phyloP scores from a whole-genome alignment of 2,797 vertebrate species.

The Enteromius treurensis region DNA sequence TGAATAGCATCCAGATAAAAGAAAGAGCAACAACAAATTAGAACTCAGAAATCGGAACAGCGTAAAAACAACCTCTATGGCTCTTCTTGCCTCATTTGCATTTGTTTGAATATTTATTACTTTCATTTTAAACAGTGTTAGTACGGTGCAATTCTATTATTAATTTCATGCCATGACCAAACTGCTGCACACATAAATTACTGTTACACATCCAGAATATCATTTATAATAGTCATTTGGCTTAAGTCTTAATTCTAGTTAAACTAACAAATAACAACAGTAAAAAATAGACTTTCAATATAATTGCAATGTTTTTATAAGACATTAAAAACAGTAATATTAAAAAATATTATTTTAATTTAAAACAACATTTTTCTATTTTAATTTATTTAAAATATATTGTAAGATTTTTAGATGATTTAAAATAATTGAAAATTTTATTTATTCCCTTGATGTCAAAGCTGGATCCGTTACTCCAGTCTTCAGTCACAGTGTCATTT shows the following conservation, averaged over 20 bases:
- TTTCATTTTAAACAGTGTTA: background rate
- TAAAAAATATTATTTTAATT: background rate
- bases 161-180: background rate
- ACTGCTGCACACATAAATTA: background rate
- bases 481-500: too few species aligned
- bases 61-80: constrained; percentile 8
- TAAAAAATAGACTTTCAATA: background rate
- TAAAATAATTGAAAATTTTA: background rate
- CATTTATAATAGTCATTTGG: background rate
- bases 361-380: background rate
- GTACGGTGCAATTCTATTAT: background rate
- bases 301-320: background rate
- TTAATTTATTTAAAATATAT: background rate
- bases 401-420: background rate
- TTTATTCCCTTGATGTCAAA: background rate
- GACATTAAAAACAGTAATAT: background rate
- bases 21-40: constrained; percentile 36
- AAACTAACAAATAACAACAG: background rate
- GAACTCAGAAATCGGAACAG: background rate
- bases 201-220: background rate
- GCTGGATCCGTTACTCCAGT: background rate
- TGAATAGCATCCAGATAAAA: constrained; percentile 54
- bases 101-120: background rate
- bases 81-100: constrained; percentile 5
- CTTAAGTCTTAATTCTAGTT: background rate